Conservation (phyloP, 1,140 invertebrate genomes). For the Parapsyche elsis region DNA sequence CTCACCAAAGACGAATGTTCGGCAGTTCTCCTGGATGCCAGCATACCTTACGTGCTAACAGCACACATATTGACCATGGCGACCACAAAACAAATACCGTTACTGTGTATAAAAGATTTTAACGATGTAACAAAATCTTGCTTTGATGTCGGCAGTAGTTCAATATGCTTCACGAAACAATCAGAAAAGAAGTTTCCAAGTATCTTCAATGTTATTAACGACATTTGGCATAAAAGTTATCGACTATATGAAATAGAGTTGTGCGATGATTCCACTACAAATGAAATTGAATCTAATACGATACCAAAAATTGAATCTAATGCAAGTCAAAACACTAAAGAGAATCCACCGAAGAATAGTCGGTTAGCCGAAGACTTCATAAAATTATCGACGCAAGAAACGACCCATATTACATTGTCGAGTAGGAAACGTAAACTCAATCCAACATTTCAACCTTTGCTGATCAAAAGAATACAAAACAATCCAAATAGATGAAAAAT, state of each 20-base stretch:
- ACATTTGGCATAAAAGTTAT: not conserved
- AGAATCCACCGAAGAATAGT: not conserved
- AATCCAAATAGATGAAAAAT: constrained; percentile 46
- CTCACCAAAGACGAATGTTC: constrained; percentile 39
- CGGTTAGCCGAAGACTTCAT: not conserved
- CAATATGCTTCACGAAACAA: constrained; percentile 36
- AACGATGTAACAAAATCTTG: not conserved
- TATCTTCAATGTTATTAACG: not conserved
- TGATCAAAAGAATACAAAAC: constrained; percentile 49
- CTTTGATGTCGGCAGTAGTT: constrained; percentile 50
- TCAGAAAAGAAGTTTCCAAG: not conserved
- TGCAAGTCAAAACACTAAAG: not conserved
- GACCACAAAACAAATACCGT: constrained; percentile 34
- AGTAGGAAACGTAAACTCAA: not conserved
- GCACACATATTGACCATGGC: constrained; percentile 43
- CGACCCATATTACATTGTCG: not conserved
- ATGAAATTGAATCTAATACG: too few species aligned
- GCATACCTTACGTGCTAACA: constrained; percentile 46
- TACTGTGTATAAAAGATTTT: constrained; percentile 44
- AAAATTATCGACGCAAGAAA: not conserved
- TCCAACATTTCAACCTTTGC: constrained; percentile 41
- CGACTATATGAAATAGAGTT: not conserved
- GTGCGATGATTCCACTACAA: too few species aligned
- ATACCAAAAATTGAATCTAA: too few species aligned
- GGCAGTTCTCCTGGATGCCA: constrained; percentile 48